phyloP scores from a whole-genome alignment of 2,113 vertebrate genomes.

The Anoura caudifer region DNA sequence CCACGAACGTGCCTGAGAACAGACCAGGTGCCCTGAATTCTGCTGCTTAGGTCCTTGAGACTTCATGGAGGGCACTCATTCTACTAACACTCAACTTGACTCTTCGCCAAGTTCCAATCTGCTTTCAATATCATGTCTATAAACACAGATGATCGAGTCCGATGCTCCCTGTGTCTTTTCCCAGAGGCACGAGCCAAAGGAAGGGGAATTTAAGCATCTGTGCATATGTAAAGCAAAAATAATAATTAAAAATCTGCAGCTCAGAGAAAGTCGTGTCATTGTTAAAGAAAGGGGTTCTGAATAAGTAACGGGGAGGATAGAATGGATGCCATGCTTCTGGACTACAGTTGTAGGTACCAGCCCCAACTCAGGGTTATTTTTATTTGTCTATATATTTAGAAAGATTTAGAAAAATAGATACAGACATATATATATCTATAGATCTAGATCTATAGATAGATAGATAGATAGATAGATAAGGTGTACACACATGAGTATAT shows the following conservation, averaged over 20 bases:
- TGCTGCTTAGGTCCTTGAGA: neutral
- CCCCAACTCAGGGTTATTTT: neutral
- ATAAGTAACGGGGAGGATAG: neutral
- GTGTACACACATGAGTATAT: neutral
- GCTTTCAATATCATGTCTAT: neutral
- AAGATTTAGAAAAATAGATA: neutral
- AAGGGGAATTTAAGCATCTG: neutral
- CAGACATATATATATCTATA: neutral
- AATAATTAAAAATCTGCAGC: neutral
- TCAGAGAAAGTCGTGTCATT: neutral
- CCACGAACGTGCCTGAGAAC: neutral
- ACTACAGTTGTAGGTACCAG: neutral
- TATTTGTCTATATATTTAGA: neutral
- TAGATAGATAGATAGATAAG: neutral
- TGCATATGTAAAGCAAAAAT: neutral
- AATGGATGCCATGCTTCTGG: neutral
- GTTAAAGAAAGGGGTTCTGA: neutral
- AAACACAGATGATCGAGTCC: neutral
- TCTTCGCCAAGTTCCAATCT: neutral
- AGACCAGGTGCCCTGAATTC: neutral
- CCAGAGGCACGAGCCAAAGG: neutral
- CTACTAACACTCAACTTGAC: neutral
- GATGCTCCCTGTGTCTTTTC: neutral
- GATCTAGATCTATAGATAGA: neutral
- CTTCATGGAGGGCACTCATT: neutral